Evolutionary conservation across 2,888 invertebrate genomes (phyloP), one percentile per base, ranked within the genome.

Genomic region (Dinocampus coccinellae): DNA sequence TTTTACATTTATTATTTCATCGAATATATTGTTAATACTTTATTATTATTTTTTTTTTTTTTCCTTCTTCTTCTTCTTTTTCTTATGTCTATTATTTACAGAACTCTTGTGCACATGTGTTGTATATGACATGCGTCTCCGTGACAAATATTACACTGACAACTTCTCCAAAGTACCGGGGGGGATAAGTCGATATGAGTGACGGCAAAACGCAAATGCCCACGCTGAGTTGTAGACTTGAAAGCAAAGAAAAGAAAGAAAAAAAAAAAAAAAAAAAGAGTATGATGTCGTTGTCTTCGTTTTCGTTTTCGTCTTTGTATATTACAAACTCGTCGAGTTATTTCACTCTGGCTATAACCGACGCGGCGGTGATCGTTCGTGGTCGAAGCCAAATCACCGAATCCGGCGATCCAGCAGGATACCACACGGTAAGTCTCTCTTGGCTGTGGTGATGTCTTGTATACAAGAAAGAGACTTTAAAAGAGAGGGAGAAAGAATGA

Each of bases 351-450:
- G 20, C 29, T 52, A 53, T 62, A 62, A 26, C 64, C 53, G 67
- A 60, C 70, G 29, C 16, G 42, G 60, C 58, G 69, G 71, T 69
- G 74, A 72, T 60, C 73, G 68, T 77, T 76, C 73, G 72, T 60
- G 70, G 73, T 55, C 73, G 75, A 68, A 72, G 77, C 74, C 73
- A 64, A 77, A 77, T 77, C 72, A 72, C 74, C 76, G 74, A 77
- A 76, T 76, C 74, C 69, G 72, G 74, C 75, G 75, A 76, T 78
- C 77, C 77, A 76, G 72, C 72, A 74, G 75, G 70, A 77, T 76
- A 75, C 79, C 78, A 76, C 79, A 77, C 75, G 74, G 74, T 71
- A 73, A 75, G 73, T 4, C 29, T 73, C 72, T 42, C 72, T 57
- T 73, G 76, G 73, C 75, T 76, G 29, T 29, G 29, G 76, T 68